phyloP scores from a whole-genome alignment of 2,888 invertebrate species.

The Calameuta idolon region DNA sequence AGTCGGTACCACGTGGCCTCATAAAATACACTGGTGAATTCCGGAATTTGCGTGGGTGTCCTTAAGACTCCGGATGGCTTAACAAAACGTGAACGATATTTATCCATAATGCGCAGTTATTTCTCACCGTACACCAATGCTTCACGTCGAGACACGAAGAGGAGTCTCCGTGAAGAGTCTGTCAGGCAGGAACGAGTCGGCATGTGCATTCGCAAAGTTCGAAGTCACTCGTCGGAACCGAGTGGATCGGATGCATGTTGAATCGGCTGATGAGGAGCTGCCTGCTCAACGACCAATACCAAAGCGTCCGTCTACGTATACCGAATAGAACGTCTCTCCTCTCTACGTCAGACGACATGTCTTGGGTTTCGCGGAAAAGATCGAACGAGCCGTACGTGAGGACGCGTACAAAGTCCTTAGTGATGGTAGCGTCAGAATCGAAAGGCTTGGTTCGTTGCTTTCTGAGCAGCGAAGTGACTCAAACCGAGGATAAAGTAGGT shows the following conservation, averaged over 20 bases:
- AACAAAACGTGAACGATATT: neutral
- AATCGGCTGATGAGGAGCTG: neutral
- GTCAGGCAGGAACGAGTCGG: neutral
- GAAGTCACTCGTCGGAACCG: neutral
- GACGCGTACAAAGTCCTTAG: conserved; percentile 51
- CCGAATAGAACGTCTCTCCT: conserved; percentile 46
- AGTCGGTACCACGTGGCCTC: neutral
- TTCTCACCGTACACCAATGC: neutral
- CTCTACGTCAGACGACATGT: conserved; percentile 50
- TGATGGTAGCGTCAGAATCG: neutral
- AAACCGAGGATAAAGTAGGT: neutral
- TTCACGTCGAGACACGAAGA: neutral
- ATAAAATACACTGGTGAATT: neutral
- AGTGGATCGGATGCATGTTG: neutral
- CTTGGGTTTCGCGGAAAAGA: conserved; percentile 60
- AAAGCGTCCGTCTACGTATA: conserved; percentile 29
- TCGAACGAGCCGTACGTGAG: conserved; percentile 59
- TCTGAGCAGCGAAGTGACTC: neutral
- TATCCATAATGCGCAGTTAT: neutral
- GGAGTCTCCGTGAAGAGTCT: neutral
- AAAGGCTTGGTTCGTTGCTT: neutral
- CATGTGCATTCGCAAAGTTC: neutral
- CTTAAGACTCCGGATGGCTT: neutral
- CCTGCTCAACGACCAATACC: neutral
- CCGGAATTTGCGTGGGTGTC: neutral